phyloP scores from a whole-genome alignment of 2,113 vertebrate genomes.

The Triplophysa tibetana region DNA sequence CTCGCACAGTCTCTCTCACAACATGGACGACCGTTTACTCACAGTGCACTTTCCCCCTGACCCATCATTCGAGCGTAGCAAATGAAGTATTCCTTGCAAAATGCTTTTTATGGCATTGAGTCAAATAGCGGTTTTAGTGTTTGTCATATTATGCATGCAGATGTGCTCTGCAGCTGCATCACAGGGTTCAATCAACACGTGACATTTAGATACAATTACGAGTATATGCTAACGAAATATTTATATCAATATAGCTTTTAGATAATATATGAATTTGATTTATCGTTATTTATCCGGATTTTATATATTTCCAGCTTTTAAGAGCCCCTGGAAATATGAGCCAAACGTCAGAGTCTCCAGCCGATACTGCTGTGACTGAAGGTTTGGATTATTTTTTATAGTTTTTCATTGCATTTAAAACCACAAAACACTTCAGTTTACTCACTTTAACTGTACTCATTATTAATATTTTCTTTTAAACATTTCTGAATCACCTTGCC shows the following conservation, averaged over 20 bases:
- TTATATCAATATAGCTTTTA: not conserved
- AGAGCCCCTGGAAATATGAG: constrained; percentile 69
- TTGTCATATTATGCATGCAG: constrained; percentile 30
- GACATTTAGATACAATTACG: not conserved
- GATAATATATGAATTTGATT: not conserved
- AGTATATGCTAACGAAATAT: not conserved
- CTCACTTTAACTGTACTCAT: too few species aligned
- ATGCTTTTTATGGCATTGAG: not conserved
- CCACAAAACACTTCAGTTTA: too few species aligned
- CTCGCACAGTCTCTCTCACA: not conserved
- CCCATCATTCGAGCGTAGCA: not conserved
- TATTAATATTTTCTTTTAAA: too few species aligned
- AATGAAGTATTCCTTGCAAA: constrained; percentile 3
- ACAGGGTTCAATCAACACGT: not conserved
- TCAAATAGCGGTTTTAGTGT: constrained; percentile 12
- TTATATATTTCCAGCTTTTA: constrained; percentile 49
- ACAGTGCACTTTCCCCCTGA: not conserved
- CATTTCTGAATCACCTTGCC: too few species aligned
- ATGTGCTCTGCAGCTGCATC: constrained; percentile 23
- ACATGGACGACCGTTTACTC: not conserved
- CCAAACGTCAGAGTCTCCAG: constrained; percentile 72
- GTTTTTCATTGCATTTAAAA: not conserved
- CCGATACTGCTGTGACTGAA: constrained; percentile 73
- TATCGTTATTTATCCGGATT: constrained; percentile 6
- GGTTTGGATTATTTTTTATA: constrained; percentile 65